Evolutionary conservation across 2,113 vertebrate species (phyloP).

Genomic region (Phyllopteryx taeniolatus): DNA sequence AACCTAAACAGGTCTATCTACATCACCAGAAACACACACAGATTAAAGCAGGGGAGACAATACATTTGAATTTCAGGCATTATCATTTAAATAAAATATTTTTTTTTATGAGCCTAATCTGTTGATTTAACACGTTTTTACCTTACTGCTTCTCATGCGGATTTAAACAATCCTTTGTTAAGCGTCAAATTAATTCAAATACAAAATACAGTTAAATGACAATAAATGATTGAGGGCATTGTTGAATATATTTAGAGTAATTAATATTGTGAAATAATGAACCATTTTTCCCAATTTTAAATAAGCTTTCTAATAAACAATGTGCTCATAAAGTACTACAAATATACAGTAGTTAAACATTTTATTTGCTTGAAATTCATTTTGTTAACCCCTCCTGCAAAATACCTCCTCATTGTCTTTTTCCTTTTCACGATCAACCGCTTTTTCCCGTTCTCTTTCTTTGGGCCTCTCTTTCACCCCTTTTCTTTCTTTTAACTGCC

Average conservation of each 20-base stretch:
- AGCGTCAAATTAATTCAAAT: not conserved
- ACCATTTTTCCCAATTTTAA: not conserved
- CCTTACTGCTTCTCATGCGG: not conserved
- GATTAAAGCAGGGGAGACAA: slow-evolving; percentile 30
- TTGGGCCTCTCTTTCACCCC: slow-evolving; percentile 65
- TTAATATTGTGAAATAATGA: not conserved
- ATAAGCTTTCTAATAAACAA: not conserved
- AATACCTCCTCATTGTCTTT: slow-evolving; percentile 78
- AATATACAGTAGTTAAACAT: not conserved
- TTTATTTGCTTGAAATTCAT: slow-evolving; percentile 49
- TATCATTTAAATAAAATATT: slow-evolving; percentile 20
- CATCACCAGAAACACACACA: slow-evolving; percentile 32
- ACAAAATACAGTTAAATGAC: not conserved
- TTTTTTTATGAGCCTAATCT: slow-evolving; percentile 13
- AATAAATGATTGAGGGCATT: not conserved
- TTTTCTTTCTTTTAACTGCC: slow-evolving; percentile 73
- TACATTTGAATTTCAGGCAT: slow-evolving; percentile 53
- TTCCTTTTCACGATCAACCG: slow-evolving; percentile 52
- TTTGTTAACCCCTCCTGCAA: slow-evolving; percentile 19
- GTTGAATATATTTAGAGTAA: not conserved
- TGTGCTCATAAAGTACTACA: not conserved
- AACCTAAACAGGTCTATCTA: slow-evolving; percentile 28
- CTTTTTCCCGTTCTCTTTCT: slow-evolving; percentile 64
- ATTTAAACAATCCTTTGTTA: not conserved
- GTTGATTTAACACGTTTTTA: not conserved